Evolutionary conservation across 2,113 vertebrate genomes (phyloP).

Genomic region (Mastomys natalensis): DNA sequence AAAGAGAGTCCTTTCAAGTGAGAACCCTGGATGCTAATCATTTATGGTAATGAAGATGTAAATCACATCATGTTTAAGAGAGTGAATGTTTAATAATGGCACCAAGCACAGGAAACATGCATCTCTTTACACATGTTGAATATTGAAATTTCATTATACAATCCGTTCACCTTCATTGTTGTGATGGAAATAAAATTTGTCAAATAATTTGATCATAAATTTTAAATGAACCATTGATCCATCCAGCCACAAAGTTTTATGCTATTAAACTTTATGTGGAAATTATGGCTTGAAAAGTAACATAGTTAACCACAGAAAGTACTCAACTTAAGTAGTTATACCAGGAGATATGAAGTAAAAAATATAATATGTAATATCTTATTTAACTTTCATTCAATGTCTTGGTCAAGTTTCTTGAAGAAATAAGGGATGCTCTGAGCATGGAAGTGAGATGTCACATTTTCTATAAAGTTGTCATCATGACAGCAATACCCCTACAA

Average conservation of each 20-base stretch:
- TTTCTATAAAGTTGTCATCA: slow-evolving; percentile 37
- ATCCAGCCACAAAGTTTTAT: not conserved
- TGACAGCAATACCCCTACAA: not conserved
- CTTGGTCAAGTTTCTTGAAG: slow-evolving; percentile 43
- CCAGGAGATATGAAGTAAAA: slow-evolving; percentile 23
- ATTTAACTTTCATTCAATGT: not conserved
- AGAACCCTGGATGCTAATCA: slow-evolving; percentile 74
- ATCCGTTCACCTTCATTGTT: slow-evolving; percentile 39
- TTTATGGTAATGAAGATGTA: slow-evolving; percentile 67
- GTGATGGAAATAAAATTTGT: slow-evolving; percentile 17
- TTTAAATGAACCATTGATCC: slow-evolving; percentile 55
- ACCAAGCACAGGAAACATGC: slow-evolving; percentile 48
- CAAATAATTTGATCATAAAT: slow-evolving; percentile 55
- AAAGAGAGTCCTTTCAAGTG: slow-evolving; percentile 44
- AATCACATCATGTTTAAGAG: slow-evolving; percentile 71
- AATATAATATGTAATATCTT: not conserved
- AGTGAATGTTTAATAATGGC: slow-evolving; percentile 71
- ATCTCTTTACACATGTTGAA: slow-evolving; percentile 51
- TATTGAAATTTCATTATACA: slow-evolving; percentile 43
- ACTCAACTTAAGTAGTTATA: not conserved
- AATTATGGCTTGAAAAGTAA: slow-evolving; percentile 14
- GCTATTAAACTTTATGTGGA: not conserved
- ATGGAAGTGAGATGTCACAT: not conserved
- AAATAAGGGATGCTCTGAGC: not conserved
- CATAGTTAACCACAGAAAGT: not conserved